phyloP scores from a whole-genome alignment of 1,140 invertebrate genomes.

The Conus ventricosus region DNA sequence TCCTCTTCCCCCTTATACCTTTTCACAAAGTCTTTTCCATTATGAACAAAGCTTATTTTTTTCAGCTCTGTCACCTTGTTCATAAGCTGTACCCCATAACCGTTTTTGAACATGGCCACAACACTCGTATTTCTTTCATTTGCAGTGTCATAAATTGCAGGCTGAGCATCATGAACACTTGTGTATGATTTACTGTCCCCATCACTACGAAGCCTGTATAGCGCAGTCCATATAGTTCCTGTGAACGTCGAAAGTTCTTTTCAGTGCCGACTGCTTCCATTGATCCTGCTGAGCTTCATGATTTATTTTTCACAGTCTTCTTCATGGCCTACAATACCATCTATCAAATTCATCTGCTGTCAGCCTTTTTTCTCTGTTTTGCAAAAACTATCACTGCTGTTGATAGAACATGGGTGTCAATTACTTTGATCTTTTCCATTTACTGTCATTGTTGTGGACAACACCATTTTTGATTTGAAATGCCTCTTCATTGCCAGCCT shows the following conservation, averaged over 20 bases:
- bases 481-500: constrained; percentile 34
- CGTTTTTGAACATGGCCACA: constrained; percentile 33
- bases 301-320: constrained; percentile 3
- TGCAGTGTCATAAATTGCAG: constrained; percentile 15
- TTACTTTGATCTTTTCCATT: constrained; percentile 20
- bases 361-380: background rate
- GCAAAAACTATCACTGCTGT: constrained; percentile 12
- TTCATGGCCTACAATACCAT: constrained; percentile 8
- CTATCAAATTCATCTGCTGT: background rate
- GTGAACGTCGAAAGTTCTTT: constrained; percentile 31
- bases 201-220: no score
- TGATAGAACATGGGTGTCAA: constrained; percentile 28
- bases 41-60: background rate
- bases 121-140: constrained; percentile 38
- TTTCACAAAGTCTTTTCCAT: background rate
- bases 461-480: constrained; percentile 38
- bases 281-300: constrained; percentile 11
- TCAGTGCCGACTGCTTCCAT: constrained; percentile 33
- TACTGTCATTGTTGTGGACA: constrained; percentile 17
- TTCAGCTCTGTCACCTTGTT: constrained; percentile 30
- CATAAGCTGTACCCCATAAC: constrained; percentile 34
- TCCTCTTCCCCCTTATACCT: background rate
- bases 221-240: no score
- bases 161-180: no score
- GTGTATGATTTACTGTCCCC: no score